Base-by-base conservation (phyloP, 2,888 invertebrate genomes). In the Trichogramma evanescens region DNA sequence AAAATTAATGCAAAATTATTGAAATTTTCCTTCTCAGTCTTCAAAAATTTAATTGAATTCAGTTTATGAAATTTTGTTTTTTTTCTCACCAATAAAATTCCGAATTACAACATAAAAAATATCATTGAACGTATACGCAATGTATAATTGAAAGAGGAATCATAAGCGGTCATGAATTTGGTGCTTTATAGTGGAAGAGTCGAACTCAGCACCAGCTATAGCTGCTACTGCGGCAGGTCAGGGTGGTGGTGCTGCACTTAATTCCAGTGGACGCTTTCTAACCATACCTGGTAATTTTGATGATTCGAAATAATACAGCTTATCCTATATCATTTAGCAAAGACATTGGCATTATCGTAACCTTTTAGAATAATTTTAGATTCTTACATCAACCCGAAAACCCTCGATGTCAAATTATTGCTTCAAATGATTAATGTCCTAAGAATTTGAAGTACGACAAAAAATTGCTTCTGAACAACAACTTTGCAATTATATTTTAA, bases 261-360 rank as follows among this genome's bases (percentile, higher is more conserved):
- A 69, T 66, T 61, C 66, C 53, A 70, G 72, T 66, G 83, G 83
- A 81, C 85, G 86, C 80, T 86, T 86, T 81, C 85, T 87, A 81
- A 82, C 84, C 80, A 82, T 86, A 78, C 85, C 86, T 76, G 83
- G 81, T 71, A 74, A 72, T 66, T 58, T 58, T 61, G 55, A 56
- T 63, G 62, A 62, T 58, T 53, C 54, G 54, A 61, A 54, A 50
- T 60, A 61, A 61, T 55, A 62, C 58, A 54, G 63, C 58, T 63
- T 63, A 58, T 53, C 51, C 50, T 57, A 54, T 57, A 63, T 61
- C 44, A 53, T 58, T 52, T 52, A 13, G 51, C 26, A 26, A 26
- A 26, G 26, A 26, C 2, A 26, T 26, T 26, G 26, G 26, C 26
- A 26, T 26, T 26, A 26, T 26, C 26, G 26, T 26, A 26, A 26